A percentile compares a stretch with the other conserved stretches of the same genome.
phyloP scores from a whole-genome alignment of 1,140 invertebrate species.

The Solenopsis invicta region DNA sequence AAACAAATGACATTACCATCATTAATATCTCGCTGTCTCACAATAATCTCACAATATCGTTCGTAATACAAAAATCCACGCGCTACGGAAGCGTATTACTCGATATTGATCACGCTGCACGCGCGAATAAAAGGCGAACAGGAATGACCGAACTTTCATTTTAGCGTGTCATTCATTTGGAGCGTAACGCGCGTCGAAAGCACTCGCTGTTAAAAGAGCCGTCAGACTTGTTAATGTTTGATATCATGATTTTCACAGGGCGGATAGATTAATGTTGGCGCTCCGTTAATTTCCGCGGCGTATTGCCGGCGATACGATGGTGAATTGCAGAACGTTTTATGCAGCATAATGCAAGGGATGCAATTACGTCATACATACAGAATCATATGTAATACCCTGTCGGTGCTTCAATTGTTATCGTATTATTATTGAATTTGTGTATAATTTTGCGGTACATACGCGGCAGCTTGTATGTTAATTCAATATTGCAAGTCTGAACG shows the following conservation, averaged over 20 bases:
- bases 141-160: conserved; percentile 40
- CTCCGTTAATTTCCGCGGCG: conserved; percentile 40
- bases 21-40: conserved; percentile 23
- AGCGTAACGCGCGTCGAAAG: conserved; percentile 57
- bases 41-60: conserved; percentile 5
- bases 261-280: conserved; percentile 56
- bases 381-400: neutral
- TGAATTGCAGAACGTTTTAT: conserved; percentile 38
- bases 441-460: neutral
- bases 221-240: conserved; percentile 62
- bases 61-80: conserved; percentile 34
- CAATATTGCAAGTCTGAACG: neutral
- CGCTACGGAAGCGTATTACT: neutral
- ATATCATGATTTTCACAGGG: conserved; percentile 55
- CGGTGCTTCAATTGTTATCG: neutral
- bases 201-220: conserved; percentile 58
- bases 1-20: neutral
- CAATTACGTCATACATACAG: conserved; percentile 15
- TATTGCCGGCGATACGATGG: conserved; percentile 25
- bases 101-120: conserved; percentile 47
- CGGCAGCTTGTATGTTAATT: neutral
- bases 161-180: conserved; percentile 50
- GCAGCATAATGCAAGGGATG: conserved; percentile 29
- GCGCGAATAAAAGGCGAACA: conserved; percentile 32
- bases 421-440: neutral